Evolutionary conservation across 2,888 invertebrate genomes (phyloP), one percentile per base, ranked within the genome.

Genomic region (Gasteruption jaculator): DNA sequence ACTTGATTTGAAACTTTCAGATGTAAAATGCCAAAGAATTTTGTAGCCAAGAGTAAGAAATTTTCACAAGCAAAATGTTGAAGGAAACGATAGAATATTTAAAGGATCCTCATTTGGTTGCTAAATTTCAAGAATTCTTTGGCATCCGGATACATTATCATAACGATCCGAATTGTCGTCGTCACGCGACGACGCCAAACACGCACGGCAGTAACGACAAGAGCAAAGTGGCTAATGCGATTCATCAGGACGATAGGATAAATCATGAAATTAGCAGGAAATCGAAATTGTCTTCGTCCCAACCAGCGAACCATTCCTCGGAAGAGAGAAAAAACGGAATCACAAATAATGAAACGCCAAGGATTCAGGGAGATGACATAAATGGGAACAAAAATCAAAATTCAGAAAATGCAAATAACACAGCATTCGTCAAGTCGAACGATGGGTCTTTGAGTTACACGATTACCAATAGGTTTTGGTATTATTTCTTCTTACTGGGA

Each of bases 401-500:
- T 15, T 30, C 22, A 1, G 33, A 38, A 30, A 51, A n/a, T n/a
- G n/a, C n/a, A n/a, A n/a, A n/a, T n/a, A 31, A 21, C 31, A 46
- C 18, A 49, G 24, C 12, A 48, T 40, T 39, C 41, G 34, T 4
- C 30, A 73, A 74, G 32, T 70, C 70, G 10, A 61, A 63, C 4
- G 56, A 50, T 1, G 67, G 70, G 46, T 71, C 72, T 26, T 59
- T 73, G 3, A 72, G 71, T 36, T 81, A 75, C 57, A 71, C 73
- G 32, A 77, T 88, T 41, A 78, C 75, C 32, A 88, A 86, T 68
- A 79, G 77, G 60, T 84, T 87, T 61, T 88, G 91, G 85, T 89
- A 89, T 72, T 88, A 86, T 68, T 62, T 92, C 47, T 93, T 93
- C 68, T 71, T 82, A 14, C 77, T 92, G 62, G 92, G 91, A 12